A percentile compares a stretch with the other conserved stretches of the same genome.
These are phyloP conservation scores for Rousettus leschenaultii DNA, from an alignment of 2,113 vertebrate species.

Conservation along the genomic window DNA sequence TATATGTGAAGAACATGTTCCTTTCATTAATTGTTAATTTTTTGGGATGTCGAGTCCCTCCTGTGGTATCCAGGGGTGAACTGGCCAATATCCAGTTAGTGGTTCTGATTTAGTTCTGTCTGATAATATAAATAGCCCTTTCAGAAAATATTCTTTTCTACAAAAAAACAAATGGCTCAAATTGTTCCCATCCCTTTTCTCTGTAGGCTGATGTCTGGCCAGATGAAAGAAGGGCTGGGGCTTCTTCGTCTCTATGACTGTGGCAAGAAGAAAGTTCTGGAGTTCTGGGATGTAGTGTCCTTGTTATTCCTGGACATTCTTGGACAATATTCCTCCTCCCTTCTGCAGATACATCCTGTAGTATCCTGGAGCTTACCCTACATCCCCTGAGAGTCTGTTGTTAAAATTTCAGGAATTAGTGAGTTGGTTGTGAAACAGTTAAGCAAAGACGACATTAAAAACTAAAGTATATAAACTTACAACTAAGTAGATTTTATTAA, in stretches of 20 bases:
- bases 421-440: background rate
- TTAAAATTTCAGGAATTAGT: background rate
- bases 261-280: no score
- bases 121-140: background rate
- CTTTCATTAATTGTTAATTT: background rate
- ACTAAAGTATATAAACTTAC: background rate
- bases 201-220: background rate
- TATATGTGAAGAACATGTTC: background rate
- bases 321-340: rapidly evolving
- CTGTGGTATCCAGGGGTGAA: background rate
- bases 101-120: background rate
- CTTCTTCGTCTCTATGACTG: background rate
- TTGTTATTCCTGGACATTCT: background rate
- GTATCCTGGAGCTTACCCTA: background rate
- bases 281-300: background rate
- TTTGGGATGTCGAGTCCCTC: background rate
- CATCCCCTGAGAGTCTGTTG: rapidly evolving
- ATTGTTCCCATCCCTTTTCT: background rate
- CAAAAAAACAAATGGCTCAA: background rate
- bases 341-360: rapidly evolving
- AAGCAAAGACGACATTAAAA: background rate
- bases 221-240: no score
- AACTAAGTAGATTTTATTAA: background rate
- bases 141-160: background rate
- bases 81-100: background rate